Conservation (phyloP, 2,888 invertebrate genomes). For the Brassicogethes aeneus region DNA sequence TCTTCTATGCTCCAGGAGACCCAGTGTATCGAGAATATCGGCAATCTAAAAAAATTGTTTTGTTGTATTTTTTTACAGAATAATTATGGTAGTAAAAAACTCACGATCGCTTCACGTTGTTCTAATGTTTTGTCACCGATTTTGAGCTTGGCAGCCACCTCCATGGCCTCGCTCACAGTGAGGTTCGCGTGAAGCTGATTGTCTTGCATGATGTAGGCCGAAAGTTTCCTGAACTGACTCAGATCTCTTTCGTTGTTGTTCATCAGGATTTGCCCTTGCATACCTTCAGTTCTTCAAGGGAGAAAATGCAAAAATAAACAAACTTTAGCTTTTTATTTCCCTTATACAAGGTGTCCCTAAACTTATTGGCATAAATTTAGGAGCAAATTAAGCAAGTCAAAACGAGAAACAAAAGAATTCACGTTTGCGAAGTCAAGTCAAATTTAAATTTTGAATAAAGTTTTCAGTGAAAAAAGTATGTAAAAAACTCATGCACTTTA, state of each 20-base stretch:
- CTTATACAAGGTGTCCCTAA: no score
- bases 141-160: constrained; percentile 84
- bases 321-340: not conserved
- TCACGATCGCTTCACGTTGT: constrained; percentile 78
- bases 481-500: no score
- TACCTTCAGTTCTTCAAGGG: constrained; percentile 61
- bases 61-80: no score
- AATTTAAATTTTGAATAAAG: no score
- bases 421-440: no score
- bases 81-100: constrained; percentile 29
- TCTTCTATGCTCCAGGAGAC: constrained; percentile 75
- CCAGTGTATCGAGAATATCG: constrained; percentile 84
- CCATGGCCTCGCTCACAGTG: constrained; percentile 91
- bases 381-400: no score
- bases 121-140: constrained; percentile 61
- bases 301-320: not conserved
- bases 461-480: no score
- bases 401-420: no score
- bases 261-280: constrained; percentile 76
- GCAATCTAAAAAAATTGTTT: constrained; percentile 63
- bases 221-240: constrained; percentile 82
- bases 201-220: constrained; percentile 96
- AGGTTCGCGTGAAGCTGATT: constrained; percentile 87
- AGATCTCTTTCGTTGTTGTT: constrained; percentile 76
- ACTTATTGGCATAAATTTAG: no score